Evolutionary conservation across 2,888 invertebrate species (phyloP).

Genomic region (Acrobasis repandana): DNA sequence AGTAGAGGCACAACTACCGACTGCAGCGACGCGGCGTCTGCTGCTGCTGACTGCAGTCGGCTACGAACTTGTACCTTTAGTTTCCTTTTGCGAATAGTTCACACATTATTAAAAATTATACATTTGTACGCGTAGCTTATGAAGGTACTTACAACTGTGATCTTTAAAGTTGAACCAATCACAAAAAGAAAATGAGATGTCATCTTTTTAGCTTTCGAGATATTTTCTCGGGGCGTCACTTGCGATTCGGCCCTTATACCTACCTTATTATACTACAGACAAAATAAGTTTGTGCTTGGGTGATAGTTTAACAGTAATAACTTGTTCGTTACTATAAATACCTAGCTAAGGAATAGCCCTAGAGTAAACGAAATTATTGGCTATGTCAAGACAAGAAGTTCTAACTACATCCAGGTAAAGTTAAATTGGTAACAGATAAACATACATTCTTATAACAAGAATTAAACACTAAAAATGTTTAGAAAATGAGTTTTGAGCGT

Average conservation of each 20-base stretch:
- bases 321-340: constrained; percentile 32
- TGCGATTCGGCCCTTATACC: neutral
- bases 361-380: constrained; percentile 18
- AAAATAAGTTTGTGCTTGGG: constrained; percentile 54
- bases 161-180: too few species aligned
- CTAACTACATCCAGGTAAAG: constrained; percentile 10
- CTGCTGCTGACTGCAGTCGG: too few species aligned
- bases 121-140: too few species aligned
- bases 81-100: too few species aligned
- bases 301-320: constrained; percentile 41
- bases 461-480: constrained; percentile 15
- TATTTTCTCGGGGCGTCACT: too few species aligned
- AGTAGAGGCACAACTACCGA: too few species aligned
- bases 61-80: too few species aligned
- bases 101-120: too few species aligned
- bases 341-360: constrained; percentile 21
- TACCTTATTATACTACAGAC: constrained; percentile 49
- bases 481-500: constrained; percentile 24
- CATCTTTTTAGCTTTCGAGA: too few species aligned
- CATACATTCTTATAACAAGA: constrained; percentile 10
- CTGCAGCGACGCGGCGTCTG: too few species aligned
- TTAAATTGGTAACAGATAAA: constrained; percentile 17
- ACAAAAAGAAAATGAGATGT: too few species aligned
- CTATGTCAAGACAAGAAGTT: constrained; percentile 11
- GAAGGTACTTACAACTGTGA: too few species aligned